These are phyloP conservation scores for Priocnemis perturbator DNA, from an alignment of 2,888 invertebrate species.

Conservation along the genomic window DNA sequence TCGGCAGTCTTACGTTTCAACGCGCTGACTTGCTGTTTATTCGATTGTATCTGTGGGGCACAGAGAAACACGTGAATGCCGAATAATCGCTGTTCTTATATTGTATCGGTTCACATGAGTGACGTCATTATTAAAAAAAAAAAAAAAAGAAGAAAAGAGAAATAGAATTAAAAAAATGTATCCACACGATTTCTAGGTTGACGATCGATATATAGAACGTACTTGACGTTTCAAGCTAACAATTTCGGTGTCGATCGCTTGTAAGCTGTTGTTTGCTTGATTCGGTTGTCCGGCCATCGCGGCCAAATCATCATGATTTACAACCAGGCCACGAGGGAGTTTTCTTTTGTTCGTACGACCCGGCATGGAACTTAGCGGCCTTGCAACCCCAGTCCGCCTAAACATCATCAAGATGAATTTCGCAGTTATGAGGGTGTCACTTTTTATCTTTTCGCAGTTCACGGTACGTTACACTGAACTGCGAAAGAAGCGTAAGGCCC, in stretches of 20 bases:
- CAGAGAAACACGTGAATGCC: conserved; percentile 25
- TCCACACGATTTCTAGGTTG: conserved; percentile 64
- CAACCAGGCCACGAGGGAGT: conserved; percentile 97
- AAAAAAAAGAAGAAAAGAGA: conserved; percentile 18
- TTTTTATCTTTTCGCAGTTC: conserved; percentile 6
- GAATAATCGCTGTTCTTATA: neutral
- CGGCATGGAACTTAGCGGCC: conserved; percentile 76
- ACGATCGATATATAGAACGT: conserved; percentile 76
- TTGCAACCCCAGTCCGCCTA: conserved; percentile 78
- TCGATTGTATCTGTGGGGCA: conserved; percentile 88
- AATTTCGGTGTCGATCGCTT: conserved; percentile 95
- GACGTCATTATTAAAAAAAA: conserved; percentile 36
- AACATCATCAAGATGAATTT: conserved; percentile 40
- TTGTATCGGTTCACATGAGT: conserved; percentile 1
- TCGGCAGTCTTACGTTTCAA: conserved; percentile 85
- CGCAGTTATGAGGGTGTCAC: conserved; percentile 8
- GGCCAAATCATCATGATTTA: conserved; percentile 97
- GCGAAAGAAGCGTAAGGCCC: neutral
- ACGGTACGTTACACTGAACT: neutral
- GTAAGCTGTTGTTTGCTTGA: conserved; percentile 84
- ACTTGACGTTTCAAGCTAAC: conserved; percentile 97
- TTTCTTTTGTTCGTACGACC: conserved; percentile 82
- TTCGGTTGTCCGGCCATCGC: conserved; percentile 89
- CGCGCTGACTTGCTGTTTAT: conserved; percentile 93
- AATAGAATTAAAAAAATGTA: conserved; percentile 72